These are phyloP conservation scores for Eilema griseolum DNA, from an alignment of 2,888 invertebrate genomes.

Conservation along the genomic window DNA sequence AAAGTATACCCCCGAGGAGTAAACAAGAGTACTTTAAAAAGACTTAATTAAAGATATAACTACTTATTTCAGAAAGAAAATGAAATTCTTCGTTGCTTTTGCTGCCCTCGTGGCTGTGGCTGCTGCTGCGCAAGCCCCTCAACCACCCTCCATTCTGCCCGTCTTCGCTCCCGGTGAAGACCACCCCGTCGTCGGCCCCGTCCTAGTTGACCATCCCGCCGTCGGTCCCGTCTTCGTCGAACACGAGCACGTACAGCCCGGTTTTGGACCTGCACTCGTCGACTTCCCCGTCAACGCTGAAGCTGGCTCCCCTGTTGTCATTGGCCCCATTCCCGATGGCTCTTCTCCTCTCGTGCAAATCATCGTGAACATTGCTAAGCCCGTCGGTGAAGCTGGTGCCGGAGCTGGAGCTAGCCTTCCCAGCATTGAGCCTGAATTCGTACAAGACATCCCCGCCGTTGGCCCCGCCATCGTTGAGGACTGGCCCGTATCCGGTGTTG, in stretches of 20 bases:
- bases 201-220: constrained; percentile 6
- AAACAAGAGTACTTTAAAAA: too few species aligned
- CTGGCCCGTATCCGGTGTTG: neutral
- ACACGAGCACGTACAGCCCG: too few species aligned
- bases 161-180: constrained; percentile 33
- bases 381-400: neutral
- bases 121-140: constrained; percentile 38
- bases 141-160: constrained; percentile 39
- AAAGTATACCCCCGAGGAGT: too few species aligned
- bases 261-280: too few species aligned
- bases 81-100: constrained; percentile 68
- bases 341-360: constrained; percentile 41
- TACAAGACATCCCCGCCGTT: neutral
- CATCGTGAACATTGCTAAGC: constrained; percentile 49
- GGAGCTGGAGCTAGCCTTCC: constrained; percentile 15
- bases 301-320: constrained; percentile 7
- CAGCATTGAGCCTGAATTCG: neutral
- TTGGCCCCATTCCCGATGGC: constrained; percentile 9
- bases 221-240: too few species aligned
- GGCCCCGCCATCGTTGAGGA: neutral
- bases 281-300: constrained; percentile 11
- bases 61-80: constrained; percentile 27
- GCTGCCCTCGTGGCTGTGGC: constrained; percentile 60
- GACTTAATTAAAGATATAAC: too few species aligned
- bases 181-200: constrained; percentile 23